Evolutionary conservation across 2,888 invertebrate species (phyloP), one percentile per base, ranked within the genome.

Genomic region (Acleris cristana): DNA sequence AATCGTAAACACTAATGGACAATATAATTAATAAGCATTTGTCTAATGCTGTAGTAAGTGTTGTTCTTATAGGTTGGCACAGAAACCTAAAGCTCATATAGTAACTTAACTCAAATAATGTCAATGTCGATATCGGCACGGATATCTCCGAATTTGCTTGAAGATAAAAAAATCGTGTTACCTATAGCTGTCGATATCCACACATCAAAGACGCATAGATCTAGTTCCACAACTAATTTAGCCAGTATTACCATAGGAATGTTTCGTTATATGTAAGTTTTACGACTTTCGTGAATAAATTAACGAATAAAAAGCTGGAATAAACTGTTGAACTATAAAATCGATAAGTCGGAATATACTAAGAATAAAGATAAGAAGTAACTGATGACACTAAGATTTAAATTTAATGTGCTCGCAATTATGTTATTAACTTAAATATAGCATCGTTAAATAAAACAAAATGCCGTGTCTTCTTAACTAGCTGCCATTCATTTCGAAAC

Each of bases 1-100:
- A 49, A 56, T 66, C 67, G 66, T 67, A 61, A 64, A 66, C 19
- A 56, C 64, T 64, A 68, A 70, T 59, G 62, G 55, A 68, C 40
- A 12, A 59, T 53, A 61, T 72, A 72, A 70, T 71, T 68, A 67
- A 64, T 72, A 70, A 69, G 67, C 40, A 69, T 54, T 51, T 48
- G 52, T 66, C 52, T 63, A 66, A 67, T 62, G 61, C 44, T 58
- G 61, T 57, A 53, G 52, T 67, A 62, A 67, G 49, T 54, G 53
- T 48, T 63, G 60, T 55, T 40, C 51, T 65, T 55, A n/a, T 10
- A 44, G 21, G 23, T 12, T 44, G 40, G n/a, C 18, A 34, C 45
- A 52, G 51, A 26, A 30, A 23, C 23, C 16, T 40, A 14, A 51
- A 51, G n/a, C 48, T 18, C 48, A 18, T 45, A 45, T 6, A 48